phyloP scores from a whole-genome alignment of 2,888 invertebrate species.

The Microplitis manilae region DNA sequence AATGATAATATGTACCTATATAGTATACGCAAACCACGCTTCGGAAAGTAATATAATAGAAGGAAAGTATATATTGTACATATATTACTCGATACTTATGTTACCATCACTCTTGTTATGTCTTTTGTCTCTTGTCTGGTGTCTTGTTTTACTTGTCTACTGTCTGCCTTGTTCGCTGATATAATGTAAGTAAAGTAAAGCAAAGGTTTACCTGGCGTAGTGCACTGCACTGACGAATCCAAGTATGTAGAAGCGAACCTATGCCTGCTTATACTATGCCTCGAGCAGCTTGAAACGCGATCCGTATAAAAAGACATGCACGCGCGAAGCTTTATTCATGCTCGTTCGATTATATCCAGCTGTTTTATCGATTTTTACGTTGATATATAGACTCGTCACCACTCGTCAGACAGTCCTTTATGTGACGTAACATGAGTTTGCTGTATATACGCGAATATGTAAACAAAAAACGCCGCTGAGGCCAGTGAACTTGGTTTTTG shows the following conservation, averaged over 20 bases:
- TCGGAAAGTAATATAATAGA: neutral
- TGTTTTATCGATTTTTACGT: constrained; percentile 58
- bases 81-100: neutral
- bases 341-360: constrained; percentile 57
- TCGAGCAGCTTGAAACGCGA: constrained; percentile 20
- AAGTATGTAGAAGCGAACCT: neutral
- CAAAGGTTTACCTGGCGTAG: neutral
- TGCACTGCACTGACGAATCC: neutral
- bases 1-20: neutral
- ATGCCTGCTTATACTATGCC: neutral
- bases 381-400: neutral
- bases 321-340: constrained; percentile 59
- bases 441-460: neutral
- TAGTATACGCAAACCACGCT: constrained; percentile 23
- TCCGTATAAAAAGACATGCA: constrained; percentile 36
- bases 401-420: constrained; percentile 33
- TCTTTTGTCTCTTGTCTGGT: neutral
- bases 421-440: neutral
- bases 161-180: neutral
- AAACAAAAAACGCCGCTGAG: neutral
- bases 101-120: neutral
- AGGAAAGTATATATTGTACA: constrained; percentile 8
- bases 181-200: neutral
- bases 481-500: constrained; percentile 21
- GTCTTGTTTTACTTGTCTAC: neutral